These are phyloP conservation scores for Hydractinia symbiolongicarpus DNA, from an alignment of 30 jellyfish, hydroid and myxozoan species.

Conservation along the genomic window DNA sequence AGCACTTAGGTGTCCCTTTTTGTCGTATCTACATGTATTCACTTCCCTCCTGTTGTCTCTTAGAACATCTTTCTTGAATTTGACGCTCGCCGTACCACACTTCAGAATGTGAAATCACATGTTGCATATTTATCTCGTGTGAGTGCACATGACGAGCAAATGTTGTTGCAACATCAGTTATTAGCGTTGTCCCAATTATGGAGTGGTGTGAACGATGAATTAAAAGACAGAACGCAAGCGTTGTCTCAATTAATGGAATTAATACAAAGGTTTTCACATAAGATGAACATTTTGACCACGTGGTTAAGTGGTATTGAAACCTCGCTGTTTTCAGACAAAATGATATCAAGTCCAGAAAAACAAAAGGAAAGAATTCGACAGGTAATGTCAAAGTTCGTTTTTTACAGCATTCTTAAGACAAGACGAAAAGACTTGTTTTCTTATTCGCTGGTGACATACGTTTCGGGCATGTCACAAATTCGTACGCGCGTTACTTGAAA, in stretches of 20 bases:
- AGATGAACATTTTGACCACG: not conserved
- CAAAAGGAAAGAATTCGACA: conserved; percentile 28
- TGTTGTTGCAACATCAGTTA: conserved; percentile 19
- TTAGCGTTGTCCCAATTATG: conserved; percentile 25
- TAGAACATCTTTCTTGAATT: conserved; percentile 24
- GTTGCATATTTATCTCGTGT: conserved; percentile 21
- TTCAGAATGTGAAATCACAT: not conserved
- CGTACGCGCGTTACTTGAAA: too few species aligned
- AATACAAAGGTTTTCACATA: conserved; percentile 1
- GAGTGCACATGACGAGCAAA: conserved; percentile 26
- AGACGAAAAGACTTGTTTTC: not conserved
- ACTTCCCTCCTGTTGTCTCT: not conserved
- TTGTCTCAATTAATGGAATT: conserved; percentile 1
- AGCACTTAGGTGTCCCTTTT: too few species aligned
- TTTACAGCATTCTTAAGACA: not conserved
- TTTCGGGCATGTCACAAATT: too few species aligned
- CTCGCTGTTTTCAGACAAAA: conserved; percentile 2
- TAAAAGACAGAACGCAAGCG: not conserved
- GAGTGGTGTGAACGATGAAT: conserved; percentile 1
- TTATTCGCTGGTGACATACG: not conserved
- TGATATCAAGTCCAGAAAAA: conserved; percentile 26
- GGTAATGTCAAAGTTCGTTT: not conserved
- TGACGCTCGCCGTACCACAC: conserved; percentile 28
- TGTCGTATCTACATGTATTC: not conserved
- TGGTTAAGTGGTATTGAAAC: conserved; percentile 34